Evolutionary conservation across 2,113 vertebrate species (phyloP).

Genomic region (Pavo muticus): DNA sequence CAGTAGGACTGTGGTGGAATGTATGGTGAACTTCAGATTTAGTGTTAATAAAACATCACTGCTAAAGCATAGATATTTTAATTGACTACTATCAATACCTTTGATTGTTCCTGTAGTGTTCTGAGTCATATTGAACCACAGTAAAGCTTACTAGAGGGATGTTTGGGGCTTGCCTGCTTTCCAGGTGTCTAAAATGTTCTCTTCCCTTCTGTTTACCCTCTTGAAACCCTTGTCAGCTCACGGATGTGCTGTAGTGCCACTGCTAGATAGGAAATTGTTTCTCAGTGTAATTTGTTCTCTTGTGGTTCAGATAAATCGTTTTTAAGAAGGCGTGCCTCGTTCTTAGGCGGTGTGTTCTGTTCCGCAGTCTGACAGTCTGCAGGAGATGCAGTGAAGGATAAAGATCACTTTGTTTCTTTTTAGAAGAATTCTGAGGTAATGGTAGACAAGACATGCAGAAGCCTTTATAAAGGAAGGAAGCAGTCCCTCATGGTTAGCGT

Average conservation of each 20-base stretch:
- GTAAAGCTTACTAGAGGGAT: not conserved
- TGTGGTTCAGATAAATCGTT: not conserved
- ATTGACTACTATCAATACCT: not conserved
- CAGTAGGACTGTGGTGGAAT: not conserved
- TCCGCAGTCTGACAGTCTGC: not conserved
- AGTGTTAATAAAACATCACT: not conserved
- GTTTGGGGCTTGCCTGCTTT: not conserved
- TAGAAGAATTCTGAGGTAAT: not conserved
- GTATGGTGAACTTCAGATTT: not conserved
- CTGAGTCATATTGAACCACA: not conserved
- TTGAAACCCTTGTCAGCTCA: not conserved
- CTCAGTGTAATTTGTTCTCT: not conserved
- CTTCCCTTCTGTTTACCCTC: fast-evolving
- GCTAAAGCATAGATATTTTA: not conserved
- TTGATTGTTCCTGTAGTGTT: not conserved
- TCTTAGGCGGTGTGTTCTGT: not conserved
- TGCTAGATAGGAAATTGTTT: not conserved
- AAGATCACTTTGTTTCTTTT: not conserved
- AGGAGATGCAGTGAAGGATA: not conserved
- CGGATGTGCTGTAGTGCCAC: not conserved
- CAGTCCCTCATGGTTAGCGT: not conserved
- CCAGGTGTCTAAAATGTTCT: not conserved
- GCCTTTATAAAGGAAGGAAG: not conserved
- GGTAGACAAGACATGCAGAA: not conserved
- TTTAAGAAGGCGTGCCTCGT: not conserved